Evolutionary conservation across 1,140 invertebrate genomes (phyloP).

Genomic region (Phymastichus coffea): DNA sequence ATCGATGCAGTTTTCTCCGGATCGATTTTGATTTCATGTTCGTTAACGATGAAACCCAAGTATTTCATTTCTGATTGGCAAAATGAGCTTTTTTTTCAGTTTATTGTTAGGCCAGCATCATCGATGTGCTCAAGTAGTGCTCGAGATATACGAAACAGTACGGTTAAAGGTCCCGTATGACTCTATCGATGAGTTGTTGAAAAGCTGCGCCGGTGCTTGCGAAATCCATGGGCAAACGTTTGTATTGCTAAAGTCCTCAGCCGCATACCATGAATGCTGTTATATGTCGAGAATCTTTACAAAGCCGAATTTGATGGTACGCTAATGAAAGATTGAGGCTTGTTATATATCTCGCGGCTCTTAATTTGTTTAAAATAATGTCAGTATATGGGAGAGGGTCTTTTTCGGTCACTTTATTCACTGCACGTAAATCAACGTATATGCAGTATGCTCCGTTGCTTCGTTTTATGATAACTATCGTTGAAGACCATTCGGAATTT

Average conservation of each 20-base stretch:
- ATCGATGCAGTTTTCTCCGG: slow-evolving; percentile 32
- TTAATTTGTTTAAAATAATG: slow-evolving; percentile 50
- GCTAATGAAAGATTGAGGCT: slow-evolving; percentile 28
- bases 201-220: slow-evolving; percentile 46
- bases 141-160: slow-evolving; percentile 47
- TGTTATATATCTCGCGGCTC: slow-evolving; percentile 39
- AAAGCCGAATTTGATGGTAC: not conserved
- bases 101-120: slow-evolving; percentile 40
- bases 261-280: slow-evolving; percentile 51
- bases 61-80: slow-evolving; percentile 36
- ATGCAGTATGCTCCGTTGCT: slow-evolving; percentile 48
- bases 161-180: slow-evolving; percentile 28
- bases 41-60: slow-evolving; percentile 20
- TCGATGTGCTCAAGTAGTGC: slow-evolving; percentile 42
- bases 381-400: slow-evolving; percentile 56
- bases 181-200: slow-evolving; percentile 42
- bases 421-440: slow-evolving; percentile 52
- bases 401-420: slow-evolving; percentile 50
- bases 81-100: slow-evolving; percentile 47
- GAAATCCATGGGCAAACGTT: slow-evolving; percentile 53
- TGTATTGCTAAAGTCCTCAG: slow-evolving; percentile 47
- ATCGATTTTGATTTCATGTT: not conserved
- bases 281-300: not conserved
- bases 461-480: slow-evolving; percentile 49
- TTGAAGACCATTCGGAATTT: not conserved